Evolutionary conservation across 2,113 vertebrate species (phyloP).

Genomic region (Herpetotheres cachinnans): DNA sequence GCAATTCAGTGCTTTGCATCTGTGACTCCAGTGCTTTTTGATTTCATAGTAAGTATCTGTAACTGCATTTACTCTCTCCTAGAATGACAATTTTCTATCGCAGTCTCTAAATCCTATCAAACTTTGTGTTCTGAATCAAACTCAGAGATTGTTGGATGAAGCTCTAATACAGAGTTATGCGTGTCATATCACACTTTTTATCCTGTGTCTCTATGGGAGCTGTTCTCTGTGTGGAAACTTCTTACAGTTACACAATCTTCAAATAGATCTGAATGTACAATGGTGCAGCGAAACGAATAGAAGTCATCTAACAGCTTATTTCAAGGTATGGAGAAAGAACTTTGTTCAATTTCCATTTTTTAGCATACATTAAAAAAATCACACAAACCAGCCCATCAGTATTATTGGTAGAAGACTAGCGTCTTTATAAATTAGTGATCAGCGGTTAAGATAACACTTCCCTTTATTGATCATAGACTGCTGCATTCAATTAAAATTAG

Average conservation of each 20-base stretch:
- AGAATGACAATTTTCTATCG: background rate
- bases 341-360: constrained; percentile 36
- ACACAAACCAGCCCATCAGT: background rate
- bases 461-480: constrained; percentile 7
- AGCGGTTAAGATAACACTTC: background rate
- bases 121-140: background rate
- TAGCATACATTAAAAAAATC: constrained; percentile 14
- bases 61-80: background rate
- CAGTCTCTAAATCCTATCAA: background rate
- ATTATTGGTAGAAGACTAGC: background rate
- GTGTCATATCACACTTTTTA: background rate
- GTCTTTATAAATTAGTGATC: background rate
- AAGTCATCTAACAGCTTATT: background rate
- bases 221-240: background rate
- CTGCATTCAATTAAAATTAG: constrained; percentile 38
- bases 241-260: background rate
- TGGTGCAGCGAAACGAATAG: accelerated
- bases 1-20: background rate
- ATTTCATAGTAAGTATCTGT: background rate
- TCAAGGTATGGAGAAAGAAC: background rate
- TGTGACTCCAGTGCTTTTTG: background rate
- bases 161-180: background rate
- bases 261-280: background rate
- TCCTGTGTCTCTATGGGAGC: background rate
- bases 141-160: background rate